phyloP scores from a whole-genome alignment of 2,888 invertebrate species.

The Zeuzera pyrina region DNA sequence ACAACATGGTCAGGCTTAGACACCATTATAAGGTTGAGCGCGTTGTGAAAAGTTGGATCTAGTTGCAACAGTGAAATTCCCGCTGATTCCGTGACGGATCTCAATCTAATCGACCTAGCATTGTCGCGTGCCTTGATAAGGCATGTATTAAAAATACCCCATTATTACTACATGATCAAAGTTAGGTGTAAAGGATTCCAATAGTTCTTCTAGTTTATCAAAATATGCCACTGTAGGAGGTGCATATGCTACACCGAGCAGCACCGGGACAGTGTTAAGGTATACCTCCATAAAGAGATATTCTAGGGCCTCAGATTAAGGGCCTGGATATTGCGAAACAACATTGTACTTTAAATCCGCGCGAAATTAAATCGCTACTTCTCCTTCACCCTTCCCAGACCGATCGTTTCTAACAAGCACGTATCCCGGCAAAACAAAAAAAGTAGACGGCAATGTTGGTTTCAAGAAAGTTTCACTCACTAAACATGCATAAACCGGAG shows the following conservation, averaged over 20 bases:
- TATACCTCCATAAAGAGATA: background rate
- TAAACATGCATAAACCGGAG: conserved; percentile 1
- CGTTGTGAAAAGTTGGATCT: background rate
- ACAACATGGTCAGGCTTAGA: too few relatives aligned
- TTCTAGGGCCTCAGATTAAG: background rate
- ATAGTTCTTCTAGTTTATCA: background rate
- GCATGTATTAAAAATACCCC: background rate
- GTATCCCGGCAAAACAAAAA: conserved; percentile 1
- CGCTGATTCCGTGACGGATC: background rate
- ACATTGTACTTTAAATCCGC: conserved; percentile 1
- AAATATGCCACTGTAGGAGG: background rate
- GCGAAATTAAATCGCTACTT: conserved; percentile 1
- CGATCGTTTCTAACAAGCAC: conserved; percentile 2
- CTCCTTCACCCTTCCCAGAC: background rate
- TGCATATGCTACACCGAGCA: background rate
- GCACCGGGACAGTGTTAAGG: background rate
- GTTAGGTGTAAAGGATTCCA: background rate
- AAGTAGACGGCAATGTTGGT: background rate
- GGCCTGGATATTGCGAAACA: background rate
- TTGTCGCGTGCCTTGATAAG: background rate
- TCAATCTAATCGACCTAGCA: background rate
- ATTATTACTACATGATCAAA: background rate
- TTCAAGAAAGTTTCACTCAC: conserved; percentile 2
- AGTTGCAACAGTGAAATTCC: background rate
- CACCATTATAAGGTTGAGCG: background rate